Percentiles rank a stretch among this genome's conserved stretches.
phyloP scores from a whole-genome alignment of 2,113 vertebrate genomes.

The Psilopogon haemacephalus region DNA sequence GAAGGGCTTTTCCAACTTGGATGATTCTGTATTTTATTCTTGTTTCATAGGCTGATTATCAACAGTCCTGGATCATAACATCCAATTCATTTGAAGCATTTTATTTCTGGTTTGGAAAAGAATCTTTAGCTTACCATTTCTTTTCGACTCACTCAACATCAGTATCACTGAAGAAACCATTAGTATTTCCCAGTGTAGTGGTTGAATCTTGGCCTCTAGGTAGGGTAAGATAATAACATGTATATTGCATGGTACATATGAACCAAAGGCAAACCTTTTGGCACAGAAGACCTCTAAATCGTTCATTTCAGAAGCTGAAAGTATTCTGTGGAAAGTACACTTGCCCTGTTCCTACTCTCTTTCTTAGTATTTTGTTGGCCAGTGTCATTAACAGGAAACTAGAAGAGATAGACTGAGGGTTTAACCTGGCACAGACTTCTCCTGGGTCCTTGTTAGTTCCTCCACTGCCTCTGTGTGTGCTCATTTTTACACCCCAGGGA shows the following conservation, averaged over 20 bases:
- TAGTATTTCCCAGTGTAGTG: background rate
- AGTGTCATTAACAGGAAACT: background rate
- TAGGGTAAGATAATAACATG: background rate
- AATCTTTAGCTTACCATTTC: background rate
- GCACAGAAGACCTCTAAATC: background rate
- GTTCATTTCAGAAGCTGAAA: background rate
- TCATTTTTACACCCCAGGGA: background rate
- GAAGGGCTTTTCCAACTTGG: no score
- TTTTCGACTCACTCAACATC: background rate
- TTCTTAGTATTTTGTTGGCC: background rate
- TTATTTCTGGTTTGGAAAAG: background rate
- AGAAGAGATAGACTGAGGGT: background rate
- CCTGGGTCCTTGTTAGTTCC: background rate
- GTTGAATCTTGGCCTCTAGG: background rate
- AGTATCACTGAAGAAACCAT: background rate
- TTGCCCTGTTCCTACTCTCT: background rate
- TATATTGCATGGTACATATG: background rate
- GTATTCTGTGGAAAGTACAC: background rate
- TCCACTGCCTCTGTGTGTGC: background rate
- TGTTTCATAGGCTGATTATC: slow-evolving; percentile 45
- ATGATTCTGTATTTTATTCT: slow-evolving; percentile 44
- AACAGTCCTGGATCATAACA: slow-evolving; percentile 25
- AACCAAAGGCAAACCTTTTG: background rate
- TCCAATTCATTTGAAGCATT: slow-evolving; percentile 7
- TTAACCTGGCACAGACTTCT: background rate